These are phyloP conservation scores for Punctoribates punctum DNA, from an alignment of 2,888 invertebrate genomes.

Conservation along the genomic window DNA sequence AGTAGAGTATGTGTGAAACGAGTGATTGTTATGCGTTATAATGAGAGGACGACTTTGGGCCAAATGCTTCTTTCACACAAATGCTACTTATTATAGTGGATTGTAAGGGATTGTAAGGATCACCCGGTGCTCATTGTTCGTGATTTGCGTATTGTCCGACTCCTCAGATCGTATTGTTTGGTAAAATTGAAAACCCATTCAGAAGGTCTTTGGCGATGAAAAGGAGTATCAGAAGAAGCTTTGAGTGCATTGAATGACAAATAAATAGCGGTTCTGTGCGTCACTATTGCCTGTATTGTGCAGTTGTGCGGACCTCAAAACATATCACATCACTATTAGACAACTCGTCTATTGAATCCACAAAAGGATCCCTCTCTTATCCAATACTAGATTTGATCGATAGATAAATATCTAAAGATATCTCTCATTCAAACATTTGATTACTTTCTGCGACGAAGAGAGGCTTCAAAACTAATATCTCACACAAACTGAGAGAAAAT, in stretches of 20 bases:
- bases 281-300: background rate
- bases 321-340: slow-evolving; percentile 31
- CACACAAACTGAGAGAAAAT: too few relatives aligned
- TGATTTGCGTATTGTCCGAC: slow-evolving; percentile 33
- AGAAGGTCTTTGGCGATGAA: slow-evolving; percentile 28
- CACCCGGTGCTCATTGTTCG: slow-evolving; percentile 20
- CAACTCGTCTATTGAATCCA: slow-evolving; percentile 7
- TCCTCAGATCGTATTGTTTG: slow-evolving; percentile 24
- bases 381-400: slow-evolving; percentile 18
- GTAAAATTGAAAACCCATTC: slow-evolving; percentile 33
- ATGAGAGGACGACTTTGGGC: slow-evolving; percentile 11
- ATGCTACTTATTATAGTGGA: slow-evolving; percentile 11
- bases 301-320: background rate
- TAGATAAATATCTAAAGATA: background rate
- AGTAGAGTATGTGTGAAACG: background rate
- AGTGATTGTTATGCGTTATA: slow-evolving; percentile 24
- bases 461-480: too few relatives aligned
- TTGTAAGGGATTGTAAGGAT: background rate
- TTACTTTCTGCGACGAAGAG: too few relatives aligned
- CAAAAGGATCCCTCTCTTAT: slow-evolving; percentile 5
- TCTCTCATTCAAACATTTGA: background rate
- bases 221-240: slow-evolving; percentile 22
- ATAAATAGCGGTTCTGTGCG: slow-evolving; percentile 23
- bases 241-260: slow-evolving; percentile 25
- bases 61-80: slow-evolving; percentile 24